These are phyloP conservation scores for Callaeas wilsoni DNA, from an alignment of 2,113 vertebrate genomes.

Conservation along the genomic window DNA sequence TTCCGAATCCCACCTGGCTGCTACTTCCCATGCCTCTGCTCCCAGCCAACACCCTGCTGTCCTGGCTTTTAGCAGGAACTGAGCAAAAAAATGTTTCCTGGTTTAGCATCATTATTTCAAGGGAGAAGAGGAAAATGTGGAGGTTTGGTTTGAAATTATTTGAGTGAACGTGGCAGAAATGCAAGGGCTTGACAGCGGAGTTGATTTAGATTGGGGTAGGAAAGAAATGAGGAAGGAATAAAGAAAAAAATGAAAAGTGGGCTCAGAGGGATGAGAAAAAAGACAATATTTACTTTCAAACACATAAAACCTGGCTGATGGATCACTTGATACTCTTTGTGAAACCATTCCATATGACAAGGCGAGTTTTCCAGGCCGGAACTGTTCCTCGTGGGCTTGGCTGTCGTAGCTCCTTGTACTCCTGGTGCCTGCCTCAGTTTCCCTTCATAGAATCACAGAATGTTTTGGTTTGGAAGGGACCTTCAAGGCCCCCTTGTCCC, in stretches of 20 bases:
- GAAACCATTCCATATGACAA: not conserved
- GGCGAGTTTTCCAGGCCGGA: not conserved
- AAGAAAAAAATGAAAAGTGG: not conserved
- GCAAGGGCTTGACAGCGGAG: not conserved
- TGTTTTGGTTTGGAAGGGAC: not conserved
- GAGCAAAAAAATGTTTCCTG: not conserved
- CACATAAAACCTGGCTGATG: not conserved
- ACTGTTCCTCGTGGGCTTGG: not conserved
- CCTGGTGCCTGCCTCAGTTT: not conserved
- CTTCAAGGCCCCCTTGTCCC: not conserved
- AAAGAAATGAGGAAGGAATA: not conserved
- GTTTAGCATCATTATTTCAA: not conserved
- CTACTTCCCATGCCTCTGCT: not conserved
- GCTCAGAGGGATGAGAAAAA: not conserved
- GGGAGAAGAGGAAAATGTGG: not conserved
- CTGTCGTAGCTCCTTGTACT: not conserved
- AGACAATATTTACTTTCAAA: not conserved
- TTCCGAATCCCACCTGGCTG: not conserved
- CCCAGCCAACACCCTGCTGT: not conserved
- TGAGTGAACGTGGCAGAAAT: not conserved
- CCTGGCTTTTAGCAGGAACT: not conserved
- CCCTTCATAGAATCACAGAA: not conserved
- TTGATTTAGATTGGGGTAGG: not conserved
- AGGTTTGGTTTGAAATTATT: not conserved
- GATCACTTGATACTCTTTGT: not conserved